Evolutionary conservation across 2,797 vertebrate genomes (phyloP).

Genomic region (Acestrorhynchus altus): DNA sequence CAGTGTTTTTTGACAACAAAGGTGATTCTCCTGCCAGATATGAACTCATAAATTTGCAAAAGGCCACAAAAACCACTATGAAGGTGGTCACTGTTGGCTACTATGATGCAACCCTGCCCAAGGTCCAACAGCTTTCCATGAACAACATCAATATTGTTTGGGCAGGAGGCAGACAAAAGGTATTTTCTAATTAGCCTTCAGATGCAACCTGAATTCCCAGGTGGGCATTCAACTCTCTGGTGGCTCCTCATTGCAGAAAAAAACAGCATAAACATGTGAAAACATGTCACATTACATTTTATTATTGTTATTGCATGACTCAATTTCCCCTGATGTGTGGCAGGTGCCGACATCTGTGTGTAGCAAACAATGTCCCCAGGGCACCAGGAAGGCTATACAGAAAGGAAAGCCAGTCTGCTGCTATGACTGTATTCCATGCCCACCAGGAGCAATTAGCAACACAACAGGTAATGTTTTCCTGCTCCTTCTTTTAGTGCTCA

Average conservation of each 20-base stretch:
- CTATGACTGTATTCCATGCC: conserved; percentile 56
- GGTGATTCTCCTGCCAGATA: conserved; percentile 61
- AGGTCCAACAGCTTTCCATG: conserved; percentile 51
- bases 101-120: conserved; percentile 63
- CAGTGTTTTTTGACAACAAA: conserved; percentile 60
- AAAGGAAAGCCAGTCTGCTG: conserved; percentile 59
- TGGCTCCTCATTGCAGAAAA: conserved; percentile 23
- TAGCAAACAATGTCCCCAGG: conserved; percentile 53
- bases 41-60: conserved; percentile 63
- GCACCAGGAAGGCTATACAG: conserved; percentile 50
- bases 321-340: conserved; percentile 40
- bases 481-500: conserved; percentile 26
- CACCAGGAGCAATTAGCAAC: conserved; percentile 62
- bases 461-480: conserved; percentile 53
- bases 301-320: conserved; percentile 37
- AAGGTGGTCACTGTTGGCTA: conserved; percentile 58
- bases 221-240: conserved; percentile 16
- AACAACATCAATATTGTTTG: conserved; percentile 55
- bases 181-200: conserved; percentile 42
- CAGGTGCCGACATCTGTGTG: conserved; percentile 60
- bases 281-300: conserved; percentile 50
- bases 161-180: conserved; percentile 54
- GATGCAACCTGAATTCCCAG: conserved; percentile 4
- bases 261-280: conserved; percentile 39
- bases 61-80: conserved; percentile 49